Evolutionary conservation across 2,888 invertebrate species (phyloP).

Genomic region (Latrodectus elegans): DNA sequence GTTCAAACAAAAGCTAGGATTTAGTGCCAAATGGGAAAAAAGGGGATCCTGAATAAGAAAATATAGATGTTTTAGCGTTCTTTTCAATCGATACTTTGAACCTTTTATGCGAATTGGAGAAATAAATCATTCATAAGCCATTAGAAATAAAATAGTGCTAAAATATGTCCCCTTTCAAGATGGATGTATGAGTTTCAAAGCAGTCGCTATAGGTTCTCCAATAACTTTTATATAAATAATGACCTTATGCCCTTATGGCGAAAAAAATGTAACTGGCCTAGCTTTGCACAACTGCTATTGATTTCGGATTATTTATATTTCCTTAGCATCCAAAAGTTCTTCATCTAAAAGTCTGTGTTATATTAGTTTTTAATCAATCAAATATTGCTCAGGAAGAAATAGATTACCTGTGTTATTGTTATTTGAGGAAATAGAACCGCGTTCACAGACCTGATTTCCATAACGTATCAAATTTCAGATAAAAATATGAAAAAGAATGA

Average conservation of each 20-base stretch:
- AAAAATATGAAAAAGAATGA: too few relatives aligned
- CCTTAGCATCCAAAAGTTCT: background rate
- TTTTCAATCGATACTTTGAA: background rate
- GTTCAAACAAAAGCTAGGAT: too few relatives aligned
- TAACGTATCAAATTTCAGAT: too few relatives aligned
- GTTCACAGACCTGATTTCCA: too few relatives aligned
- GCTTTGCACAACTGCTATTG: background rate
- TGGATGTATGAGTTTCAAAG: conserved; percentile 17
- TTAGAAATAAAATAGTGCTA: conserved; percentile 32
- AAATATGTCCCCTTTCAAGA: conserved; percentile 21
- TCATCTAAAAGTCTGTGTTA: too few relatives aligned
- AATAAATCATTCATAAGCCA: conserved; percentile 37
- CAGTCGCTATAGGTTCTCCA: conserved; percentile 21
- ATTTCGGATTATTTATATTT: conserved; percentile 5
- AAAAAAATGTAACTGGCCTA: conserved; percentile 6
- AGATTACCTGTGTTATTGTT: too few relatives aligned
- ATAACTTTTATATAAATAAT: conserved; percentile 44
- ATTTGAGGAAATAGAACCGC: too few relatives aligned
- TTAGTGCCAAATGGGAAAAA: too few relatives aligned
- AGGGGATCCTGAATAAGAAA: too few relatives aligned
- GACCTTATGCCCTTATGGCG: background rate
- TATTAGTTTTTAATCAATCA: too few relatives aligned
- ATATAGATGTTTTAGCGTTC: background rate
- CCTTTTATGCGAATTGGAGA: conserved; percentile 13
- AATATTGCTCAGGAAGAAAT: too few relatives aligned